A percentile compares a stretch with the other conserved stretches of the same genome.
phyloP scores from a whole-genome alignment of 2,113 vertebrate species.

The Cacatua alba region DNA sequence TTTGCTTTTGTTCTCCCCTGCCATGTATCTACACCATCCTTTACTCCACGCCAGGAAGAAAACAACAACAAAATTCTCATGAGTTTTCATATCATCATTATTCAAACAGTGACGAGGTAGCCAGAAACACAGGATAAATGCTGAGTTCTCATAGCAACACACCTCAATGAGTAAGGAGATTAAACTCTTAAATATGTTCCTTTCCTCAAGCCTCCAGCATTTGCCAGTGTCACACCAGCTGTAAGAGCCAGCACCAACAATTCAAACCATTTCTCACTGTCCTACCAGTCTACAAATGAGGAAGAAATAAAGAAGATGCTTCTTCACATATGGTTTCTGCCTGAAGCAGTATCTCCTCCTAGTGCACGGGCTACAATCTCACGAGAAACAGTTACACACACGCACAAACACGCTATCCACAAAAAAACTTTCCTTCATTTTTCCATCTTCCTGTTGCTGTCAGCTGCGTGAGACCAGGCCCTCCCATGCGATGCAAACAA shows the following conservation, averaged over 20 bases:
- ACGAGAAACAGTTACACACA: not conserved
- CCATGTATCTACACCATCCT: not conserved
- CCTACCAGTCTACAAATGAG: not conserved
- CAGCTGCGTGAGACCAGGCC: not conserved
- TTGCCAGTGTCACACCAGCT: not conserved
- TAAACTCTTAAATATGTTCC: not conserved
- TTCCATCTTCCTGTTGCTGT: constrained; percentile 29
- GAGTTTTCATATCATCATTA: not conserved
- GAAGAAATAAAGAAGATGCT: not conserved
- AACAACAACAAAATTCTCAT: constrained; percentile 23
- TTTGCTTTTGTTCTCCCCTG: not conserved
- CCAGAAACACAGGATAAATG: constrained; percentile 15
- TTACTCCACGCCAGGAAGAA: not conserved
- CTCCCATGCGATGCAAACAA: not conserved
- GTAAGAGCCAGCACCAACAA: constrained; percentile 16
- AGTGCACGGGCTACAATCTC: not conserved
- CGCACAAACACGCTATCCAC: fast-evolving
- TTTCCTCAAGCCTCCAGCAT: not conserved
- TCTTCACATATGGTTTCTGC: not conserved
- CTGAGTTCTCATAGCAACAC: constrained; percentile 57
- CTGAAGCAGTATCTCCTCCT: not conserved
- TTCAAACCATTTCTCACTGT: not conserved
- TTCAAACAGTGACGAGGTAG: constrained; percentile 13
- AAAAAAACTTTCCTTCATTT: constrained; percentile 4
- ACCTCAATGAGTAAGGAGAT: constrained; percentile 41